Evolutionary conservation across 53 echinoderm and acorn worm species (phyloP).

Genomic region (Hippasteria phrygiana): DNA sequence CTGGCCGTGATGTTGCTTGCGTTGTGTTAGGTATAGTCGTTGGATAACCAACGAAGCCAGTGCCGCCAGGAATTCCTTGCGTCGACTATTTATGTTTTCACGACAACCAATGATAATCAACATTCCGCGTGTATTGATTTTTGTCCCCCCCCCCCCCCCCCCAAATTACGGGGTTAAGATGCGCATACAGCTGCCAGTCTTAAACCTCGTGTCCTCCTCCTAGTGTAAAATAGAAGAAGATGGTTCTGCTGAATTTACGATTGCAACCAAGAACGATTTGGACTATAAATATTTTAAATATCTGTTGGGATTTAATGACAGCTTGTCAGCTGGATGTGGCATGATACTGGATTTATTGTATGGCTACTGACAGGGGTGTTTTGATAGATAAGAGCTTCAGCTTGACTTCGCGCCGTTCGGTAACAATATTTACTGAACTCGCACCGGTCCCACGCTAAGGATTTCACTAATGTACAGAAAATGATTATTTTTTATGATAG

Average conservation of each 20-base stretch:
- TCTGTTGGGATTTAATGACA: neutral
- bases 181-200: neutral
- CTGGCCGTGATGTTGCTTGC: too few species aligned
- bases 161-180: neutral
- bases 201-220: neutral
- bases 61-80: too few species aligned
- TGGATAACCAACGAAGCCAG: too few species aligned
- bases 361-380: neutral
- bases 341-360: neutral
- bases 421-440: neutral
- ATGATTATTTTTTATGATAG: neutral
- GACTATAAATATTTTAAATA: neutral
- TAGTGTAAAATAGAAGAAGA: neutral
- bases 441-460: neutral
- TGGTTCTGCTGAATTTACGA: neutral
- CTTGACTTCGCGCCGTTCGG: neutral
- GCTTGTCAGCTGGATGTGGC: neutral
- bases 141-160: too few species aligned
- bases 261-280: neutral
- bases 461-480: neutral
- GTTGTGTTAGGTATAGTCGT: too few species aligned
- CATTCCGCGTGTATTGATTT: neutral
- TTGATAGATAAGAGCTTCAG: constrained; percentile 3
- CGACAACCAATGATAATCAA: neutral
- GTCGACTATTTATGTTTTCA: neutral